These are phyloP conservation scores for Metridium senile DNA, from an alignment of 92 coral and sea anemone genomes.

Conservation along the genomic window DNA sequence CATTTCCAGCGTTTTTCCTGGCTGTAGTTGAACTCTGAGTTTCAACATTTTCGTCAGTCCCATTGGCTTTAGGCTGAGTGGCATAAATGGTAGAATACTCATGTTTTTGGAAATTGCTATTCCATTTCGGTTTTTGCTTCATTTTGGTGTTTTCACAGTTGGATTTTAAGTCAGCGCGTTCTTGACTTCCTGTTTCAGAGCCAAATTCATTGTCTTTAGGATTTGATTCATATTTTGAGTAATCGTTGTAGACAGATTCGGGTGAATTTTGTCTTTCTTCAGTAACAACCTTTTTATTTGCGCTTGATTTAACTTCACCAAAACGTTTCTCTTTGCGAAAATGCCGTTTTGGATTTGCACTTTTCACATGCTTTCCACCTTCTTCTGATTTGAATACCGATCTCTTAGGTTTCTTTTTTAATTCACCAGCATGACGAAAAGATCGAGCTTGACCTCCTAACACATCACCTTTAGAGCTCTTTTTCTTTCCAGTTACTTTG, in stretches of 20 bases:
- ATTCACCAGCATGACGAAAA: background rate
- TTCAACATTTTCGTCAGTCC: background rate
- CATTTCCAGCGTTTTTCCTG: background rate
- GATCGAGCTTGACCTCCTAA: background rate
- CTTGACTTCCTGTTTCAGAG: background rate
- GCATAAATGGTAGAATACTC: background rate
- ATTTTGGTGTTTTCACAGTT: background rate
- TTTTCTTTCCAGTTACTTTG: background rate
- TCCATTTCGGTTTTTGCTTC: slow-evolving; percentile 3
- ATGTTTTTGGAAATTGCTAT: background rate
- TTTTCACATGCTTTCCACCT: background rate
- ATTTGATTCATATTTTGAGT: background rate
- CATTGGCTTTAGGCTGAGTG: background rate
- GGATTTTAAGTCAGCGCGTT: background rate
- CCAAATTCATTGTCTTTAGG: background rate
- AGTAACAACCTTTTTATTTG: background rate
- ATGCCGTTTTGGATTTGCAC: background rate
- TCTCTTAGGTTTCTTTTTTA: background rate
- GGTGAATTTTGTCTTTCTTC: background rate
- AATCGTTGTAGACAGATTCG: background rate
- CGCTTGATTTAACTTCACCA: background rate
- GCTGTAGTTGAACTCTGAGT: background rate
- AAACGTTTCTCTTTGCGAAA: background rate
- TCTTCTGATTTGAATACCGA: background rate
- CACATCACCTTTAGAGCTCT: background rate